phyloP scores from a whole-genome alignment of 92 coral and sea anemone species.

The Phenganax stokvisi region DNA sequence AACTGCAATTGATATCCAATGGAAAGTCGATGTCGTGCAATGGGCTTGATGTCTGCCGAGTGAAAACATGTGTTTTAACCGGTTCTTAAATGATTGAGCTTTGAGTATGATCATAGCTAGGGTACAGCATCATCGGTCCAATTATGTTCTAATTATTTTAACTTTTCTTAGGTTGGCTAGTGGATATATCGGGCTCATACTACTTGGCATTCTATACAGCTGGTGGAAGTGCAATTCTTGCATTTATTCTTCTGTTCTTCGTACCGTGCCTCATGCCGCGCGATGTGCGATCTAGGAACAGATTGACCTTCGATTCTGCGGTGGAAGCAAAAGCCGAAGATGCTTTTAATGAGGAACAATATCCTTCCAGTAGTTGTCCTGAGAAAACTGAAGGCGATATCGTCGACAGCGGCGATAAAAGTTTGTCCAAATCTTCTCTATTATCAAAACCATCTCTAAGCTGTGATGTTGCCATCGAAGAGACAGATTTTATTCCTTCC shows the following conservation, averaged over 20 bases:
- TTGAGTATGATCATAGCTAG: neutral
- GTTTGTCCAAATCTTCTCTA: neutral
- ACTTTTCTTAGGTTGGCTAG: conserved; percentile 54
- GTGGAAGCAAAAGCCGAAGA: conserved; percentile 21
- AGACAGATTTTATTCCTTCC: neutral
- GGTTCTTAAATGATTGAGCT: neutral
- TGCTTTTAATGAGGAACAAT: conserved; percentile 1
- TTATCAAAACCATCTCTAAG: conserved; percentile 5
- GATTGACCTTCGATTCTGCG: neutral
- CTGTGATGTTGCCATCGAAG: conserved; percentile 10
- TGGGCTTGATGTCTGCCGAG: no score
- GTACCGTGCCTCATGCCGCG: conserved; percentile 73
- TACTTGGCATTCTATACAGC: conserved; percentile 86
- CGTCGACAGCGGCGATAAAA: neutral
- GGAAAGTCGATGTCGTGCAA: no score
- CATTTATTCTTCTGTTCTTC: conserved; percentile 66
- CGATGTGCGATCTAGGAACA: conserved; percentile 34
- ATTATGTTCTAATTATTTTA: neutral
- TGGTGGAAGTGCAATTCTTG: conserved; percentile 68
- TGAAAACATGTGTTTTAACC: no score
- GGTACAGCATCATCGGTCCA: neutral
- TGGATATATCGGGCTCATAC: conserved; percentile 74
- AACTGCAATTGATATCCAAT: no score
- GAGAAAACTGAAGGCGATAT: neutral
- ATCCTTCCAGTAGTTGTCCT: neutral